Percentiles rank a stretch among this genome's conserved stretches.
phyloP scores from a whole-genome alignment of 1,140 invertebrate genomes.

The Eufriesea mexicana region DNA sequence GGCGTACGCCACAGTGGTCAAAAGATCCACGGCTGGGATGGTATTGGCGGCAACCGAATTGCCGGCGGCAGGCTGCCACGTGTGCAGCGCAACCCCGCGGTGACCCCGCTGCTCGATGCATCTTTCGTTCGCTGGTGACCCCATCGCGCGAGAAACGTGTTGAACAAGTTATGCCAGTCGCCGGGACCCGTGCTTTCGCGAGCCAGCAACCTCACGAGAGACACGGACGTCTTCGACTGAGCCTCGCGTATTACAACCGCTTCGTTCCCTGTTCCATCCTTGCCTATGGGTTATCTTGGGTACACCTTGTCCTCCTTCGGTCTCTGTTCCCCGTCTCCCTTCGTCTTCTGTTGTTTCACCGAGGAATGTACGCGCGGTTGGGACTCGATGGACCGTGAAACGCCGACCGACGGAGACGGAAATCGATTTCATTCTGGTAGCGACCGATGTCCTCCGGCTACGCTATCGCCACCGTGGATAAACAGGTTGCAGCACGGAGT shows the following conservation, averaged over 20 bases:
- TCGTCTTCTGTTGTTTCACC: neutral
- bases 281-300: neutral
- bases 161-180: constrained; percentile 71
- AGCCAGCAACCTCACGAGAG: constrained; percentile 23
- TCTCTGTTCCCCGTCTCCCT: neutral
- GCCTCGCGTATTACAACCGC: constrained; percentile 28
- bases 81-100: constrained; percentile 62
- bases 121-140: constrained; percentile 63
- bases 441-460: constrained; percentile 35
- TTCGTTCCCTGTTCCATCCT: neutral
- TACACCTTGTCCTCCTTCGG: constrained; percentile 5
- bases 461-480: constrained; percentile 29
- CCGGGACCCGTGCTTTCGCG: constrained; percentile 43
- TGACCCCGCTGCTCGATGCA: constrained; percentile 65
- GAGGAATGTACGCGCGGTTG: neutral
- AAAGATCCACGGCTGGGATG: constrained; percentile 48
- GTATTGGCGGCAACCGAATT: constrained; percentile 71
- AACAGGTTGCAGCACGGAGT: constrained; percentile 39
- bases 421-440: constrained; percentile 65
- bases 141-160: constrained; percentile 70
- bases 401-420: constrained; percentile 45
- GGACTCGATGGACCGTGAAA: constrained; percentile 60
- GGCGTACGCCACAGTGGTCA: neutral
- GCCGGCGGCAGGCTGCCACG: constrained; percentile 60
- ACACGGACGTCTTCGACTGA: constrained; percentile 29